Evolutionary conservation across 1,140 invertebrate genomes (phyloP).

Genomic region (Polyergus mexicanus): DNA sequence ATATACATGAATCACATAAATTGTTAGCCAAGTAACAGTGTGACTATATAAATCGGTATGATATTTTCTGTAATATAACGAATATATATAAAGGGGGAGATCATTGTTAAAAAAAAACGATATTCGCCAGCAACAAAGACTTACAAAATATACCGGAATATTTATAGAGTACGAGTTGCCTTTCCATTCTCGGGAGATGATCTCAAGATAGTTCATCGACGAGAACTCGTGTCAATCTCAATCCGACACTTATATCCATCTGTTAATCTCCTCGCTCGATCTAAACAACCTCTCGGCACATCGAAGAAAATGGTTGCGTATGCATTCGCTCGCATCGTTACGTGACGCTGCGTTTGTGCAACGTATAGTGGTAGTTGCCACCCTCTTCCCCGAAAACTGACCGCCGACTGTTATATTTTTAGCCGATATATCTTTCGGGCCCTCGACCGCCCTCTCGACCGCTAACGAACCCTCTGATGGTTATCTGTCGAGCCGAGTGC

Average conservation of each 20-base stretch:
- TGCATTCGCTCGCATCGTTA: constrained; percentile 38
- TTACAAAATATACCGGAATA: constrained; percentile 5
- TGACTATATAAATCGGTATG: neutral
- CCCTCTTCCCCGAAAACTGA: constrained; percentile 65
- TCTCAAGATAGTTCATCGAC: constrained; percentile 64
- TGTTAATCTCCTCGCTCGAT: constrained; percentile 73
- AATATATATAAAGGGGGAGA: neutral
- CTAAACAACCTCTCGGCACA: constrained; percentile 55
- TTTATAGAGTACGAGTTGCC: constrained; percentile 24
- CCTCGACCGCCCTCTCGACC: constrained; percentile 49
- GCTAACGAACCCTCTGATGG: constrained; percentile 80
- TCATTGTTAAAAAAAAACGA: neutral
- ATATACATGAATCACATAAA: neutral
- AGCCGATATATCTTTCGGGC: constrained; percentile 65
- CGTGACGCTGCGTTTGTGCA: neutral
- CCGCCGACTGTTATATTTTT: constrained; percentile 70
- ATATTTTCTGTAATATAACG: neutral
- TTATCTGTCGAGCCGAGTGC: constrained; percentile 76
- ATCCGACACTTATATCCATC: constrained; percentile 72
- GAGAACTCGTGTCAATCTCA: constrained; percentile 72
- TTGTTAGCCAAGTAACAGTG: neutral
- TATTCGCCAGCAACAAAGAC: neutral
- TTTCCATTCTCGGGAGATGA: constrained; percentile 36
- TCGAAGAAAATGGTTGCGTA: constrained; percentile 40
- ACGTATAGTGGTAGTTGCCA: neutral